These are phyloP conservation scores for Leptopilina drosophilae DNA, from an alignment of 2,888 invertebrate genomes.

Conservation along the genomic window DNA sequence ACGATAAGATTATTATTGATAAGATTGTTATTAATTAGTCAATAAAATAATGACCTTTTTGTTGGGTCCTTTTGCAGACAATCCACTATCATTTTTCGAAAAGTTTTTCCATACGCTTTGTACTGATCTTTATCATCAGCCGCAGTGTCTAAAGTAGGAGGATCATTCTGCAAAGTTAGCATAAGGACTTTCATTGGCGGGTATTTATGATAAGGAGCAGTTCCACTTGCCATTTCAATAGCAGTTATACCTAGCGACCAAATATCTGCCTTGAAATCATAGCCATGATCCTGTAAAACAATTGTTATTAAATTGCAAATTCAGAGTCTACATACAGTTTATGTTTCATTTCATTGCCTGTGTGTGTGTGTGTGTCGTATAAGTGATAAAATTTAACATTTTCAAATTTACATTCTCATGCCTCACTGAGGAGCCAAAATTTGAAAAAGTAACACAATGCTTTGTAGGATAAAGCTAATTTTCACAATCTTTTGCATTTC, in stretches of 20 bases:
- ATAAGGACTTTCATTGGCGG: slow-evolving; percentile 99
- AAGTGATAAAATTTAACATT: background rate
- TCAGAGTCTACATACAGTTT: background rate
- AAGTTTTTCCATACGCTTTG: slow-evolving; percentile 97
- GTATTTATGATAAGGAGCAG: slow-evolving; percentile 99
- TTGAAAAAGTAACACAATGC: too few relatives aligned
- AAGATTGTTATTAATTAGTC: too few relatives aligned
- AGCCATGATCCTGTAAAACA: slow-evolving; percentile 89
- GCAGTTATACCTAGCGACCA: slow-evolving; percentile 98
- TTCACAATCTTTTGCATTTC: too few relatives aligned
- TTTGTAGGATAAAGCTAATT: too few relatives aligned
- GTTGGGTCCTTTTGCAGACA: slow-evolving; percentile 97
- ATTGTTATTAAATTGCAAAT: slow-evolving; percentile 20
- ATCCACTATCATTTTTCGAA: slow-evolving; percentile 97
- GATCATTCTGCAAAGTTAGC: slow-evolving; percentile 98
- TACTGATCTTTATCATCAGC: slow-evolving; percentile 99
- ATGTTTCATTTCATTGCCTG: slow-evolving; percentile 33
- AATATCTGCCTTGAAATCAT: slow-evolving; percentile 98
- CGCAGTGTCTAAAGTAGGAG: slow-evolving; percentile 96
- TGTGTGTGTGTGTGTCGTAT: background rate
- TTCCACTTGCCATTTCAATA: slow-evolving; percentile 98
- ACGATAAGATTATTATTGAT: too few relatives aligned
- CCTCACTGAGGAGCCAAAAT: too few relatives aligned
- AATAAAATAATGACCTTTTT: slow-evolving; percentile 80
- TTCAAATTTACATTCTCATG: too few relatives aligned